phyloP scores from a whole-genome alignment of 2,797 vertebrate genomes.

The Sitta carolinensis region DNA sequence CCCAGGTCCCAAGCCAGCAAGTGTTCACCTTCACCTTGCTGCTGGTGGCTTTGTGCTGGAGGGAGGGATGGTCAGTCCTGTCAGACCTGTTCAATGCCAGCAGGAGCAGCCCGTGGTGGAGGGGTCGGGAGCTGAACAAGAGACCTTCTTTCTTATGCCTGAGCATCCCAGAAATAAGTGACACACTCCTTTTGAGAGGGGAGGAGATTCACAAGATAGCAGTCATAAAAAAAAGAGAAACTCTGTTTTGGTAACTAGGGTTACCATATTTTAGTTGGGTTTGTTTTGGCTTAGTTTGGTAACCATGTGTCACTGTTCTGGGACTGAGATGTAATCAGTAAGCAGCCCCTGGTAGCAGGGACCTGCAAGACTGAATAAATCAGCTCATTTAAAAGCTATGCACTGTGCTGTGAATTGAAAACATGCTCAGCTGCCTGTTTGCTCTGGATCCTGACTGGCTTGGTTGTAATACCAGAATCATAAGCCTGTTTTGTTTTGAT shows the following conservation, averaged over 20 bases:
- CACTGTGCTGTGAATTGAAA: neutral
- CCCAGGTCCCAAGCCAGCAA: neutral
- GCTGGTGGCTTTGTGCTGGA: neutral
- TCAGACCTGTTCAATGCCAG: neutral
- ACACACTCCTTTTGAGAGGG: accelerated
- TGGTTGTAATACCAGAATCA: neutral
- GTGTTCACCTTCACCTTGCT: neutral
- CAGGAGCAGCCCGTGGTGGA: accelerated
- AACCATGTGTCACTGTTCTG: accelerated
- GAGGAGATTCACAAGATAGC: neutral
- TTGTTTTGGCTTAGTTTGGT: neutral
- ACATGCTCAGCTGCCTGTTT: neutral
- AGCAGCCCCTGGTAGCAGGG: neutral
- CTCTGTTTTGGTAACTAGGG: neutral
- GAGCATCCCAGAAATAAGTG: neutral
- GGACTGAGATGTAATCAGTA: neutral
- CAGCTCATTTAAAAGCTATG: neutral
- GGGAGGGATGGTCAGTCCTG: neutral
- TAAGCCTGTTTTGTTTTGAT: neutral
- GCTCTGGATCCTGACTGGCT: neutral
- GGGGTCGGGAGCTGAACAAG: neutral
- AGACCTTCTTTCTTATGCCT: neutral
- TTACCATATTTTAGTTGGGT: neutral
- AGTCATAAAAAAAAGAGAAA: neutral
- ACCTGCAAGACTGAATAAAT: neutral